Conservation (phyloP, 2,113 vertebrate genomes). For the Pogonocichla stellata region DNA sequence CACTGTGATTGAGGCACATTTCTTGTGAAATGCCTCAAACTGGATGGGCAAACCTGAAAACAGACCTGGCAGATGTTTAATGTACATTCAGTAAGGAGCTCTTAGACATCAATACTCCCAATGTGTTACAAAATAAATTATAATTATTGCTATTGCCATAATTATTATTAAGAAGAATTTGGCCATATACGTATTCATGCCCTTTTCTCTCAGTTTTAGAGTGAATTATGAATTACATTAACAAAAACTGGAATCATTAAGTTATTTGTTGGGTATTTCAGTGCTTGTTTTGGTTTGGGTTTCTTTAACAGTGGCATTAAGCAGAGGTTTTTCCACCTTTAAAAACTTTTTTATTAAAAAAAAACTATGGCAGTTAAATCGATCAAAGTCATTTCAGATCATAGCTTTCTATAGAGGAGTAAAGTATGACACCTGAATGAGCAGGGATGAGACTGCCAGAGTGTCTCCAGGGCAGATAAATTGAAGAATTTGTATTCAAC, state of each 20-base stretch:
- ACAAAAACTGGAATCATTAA: not conserved
- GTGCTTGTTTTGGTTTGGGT: fast-evolving
- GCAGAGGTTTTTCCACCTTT: not conserved
- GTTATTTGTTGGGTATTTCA: not conserved
- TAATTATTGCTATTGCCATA: not conserved
- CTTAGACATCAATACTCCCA: not conserved
- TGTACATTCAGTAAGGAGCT: not conserved
- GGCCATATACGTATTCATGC: not conserved
- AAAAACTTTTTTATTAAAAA: not conserved
- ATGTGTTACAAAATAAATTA: not conserved
- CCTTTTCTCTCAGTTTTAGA: not conserved
- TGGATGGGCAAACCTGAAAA: not conserved
- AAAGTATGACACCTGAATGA: not conserved
- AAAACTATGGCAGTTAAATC: not conserved
- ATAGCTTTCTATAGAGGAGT: not conserved
- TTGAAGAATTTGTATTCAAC: not conserved
- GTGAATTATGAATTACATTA: not conserved
- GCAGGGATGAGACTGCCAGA: not conserved
- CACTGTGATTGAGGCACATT: not conserved
- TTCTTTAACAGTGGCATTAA: not conserved
- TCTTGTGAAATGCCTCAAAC: not conserved
- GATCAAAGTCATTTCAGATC: not conserved
- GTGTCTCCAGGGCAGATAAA: not conserved
- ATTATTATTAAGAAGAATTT: not conserved
- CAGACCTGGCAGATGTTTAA: not conserved